phyloP scores from a whole-genome alignment of 2,113 vertebrate species.

The Istiophorus platypterus region DNA sequence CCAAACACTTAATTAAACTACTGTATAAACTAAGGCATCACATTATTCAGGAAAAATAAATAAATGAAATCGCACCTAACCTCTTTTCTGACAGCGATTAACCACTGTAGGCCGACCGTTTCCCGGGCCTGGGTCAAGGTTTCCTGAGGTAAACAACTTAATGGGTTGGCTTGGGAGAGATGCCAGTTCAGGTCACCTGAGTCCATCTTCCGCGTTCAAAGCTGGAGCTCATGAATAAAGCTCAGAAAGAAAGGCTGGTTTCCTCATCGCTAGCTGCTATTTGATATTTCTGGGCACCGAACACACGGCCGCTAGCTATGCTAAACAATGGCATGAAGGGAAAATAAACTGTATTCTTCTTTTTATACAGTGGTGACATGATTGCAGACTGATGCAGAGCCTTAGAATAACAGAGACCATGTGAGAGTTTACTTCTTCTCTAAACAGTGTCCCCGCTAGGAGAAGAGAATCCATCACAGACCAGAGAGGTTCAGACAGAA shows the following conservation, averaged over 20 bases:
- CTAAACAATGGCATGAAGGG: too few relatives aligned
- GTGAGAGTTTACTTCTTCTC: too few relatives aligned
- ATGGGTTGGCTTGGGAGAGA: conserved; percentile 36
- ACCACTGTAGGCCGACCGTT: neutral
- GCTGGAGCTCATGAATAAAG: neutral
- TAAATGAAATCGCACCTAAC: conserved; percentile 2
- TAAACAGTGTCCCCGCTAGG: too few relatives aligned
- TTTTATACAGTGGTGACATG: too few relatives aligned
- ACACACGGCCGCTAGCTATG: too few relatives aligned
- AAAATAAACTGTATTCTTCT: too few relatives aligned
- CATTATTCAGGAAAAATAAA: neutral
- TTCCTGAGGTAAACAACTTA: conserved; percentile 35
- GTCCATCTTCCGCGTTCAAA: conserved; percentile 10
- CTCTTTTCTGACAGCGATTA: neutral
- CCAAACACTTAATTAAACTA: conserved; percentile 38
- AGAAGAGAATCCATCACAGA: too few relatives aligned
- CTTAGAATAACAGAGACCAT: too few relatives aligned
- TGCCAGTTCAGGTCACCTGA: conserved; percentile 2
- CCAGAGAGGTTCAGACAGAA: too few relatives aligned
- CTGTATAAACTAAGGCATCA: conserved; percentile 14
- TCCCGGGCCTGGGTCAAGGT: neutral
- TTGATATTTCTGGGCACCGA: neutral
- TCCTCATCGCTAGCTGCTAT: neutral
- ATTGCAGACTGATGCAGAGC: too few relatives aligned
- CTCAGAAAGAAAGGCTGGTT: neutral